Evolutionary conservation across 2,113 vertebrate species (phyloP).

Genomic region (Anthoscopus minutus): DNA sequence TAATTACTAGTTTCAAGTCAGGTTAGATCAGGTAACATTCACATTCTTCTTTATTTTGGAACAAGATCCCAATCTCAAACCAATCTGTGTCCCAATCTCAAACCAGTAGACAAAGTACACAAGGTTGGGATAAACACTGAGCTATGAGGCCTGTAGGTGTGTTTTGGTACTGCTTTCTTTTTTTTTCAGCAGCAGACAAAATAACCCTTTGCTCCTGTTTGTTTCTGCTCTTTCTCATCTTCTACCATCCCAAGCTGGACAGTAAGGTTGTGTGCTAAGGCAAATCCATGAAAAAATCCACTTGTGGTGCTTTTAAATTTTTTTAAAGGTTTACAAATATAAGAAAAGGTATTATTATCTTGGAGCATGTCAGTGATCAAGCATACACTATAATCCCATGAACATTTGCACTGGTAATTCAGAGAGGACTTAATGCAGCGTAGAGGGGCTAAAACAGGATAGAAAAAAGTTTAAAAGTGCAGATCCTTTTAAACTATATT

Average conservation of each 20-base stretch:
- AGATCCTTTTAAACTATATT: not conserved
- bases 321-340: not conserved
- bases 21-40: not conserved
- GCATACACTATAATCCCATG: not conserved
- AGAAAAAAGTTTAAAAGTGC: not conserved
- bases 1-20: not conserved
- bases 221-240: not conserved
- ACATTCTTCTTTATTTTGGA: not conserved
- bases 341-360: not conserved
- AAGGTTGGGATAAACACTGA: not conserved
- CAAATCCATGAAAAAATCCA: not conserved
- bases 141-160: not conserved
- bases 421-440: not conserved
- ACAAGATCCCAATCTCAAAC: not conserved
- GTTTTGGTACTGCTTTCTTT: not conserved
- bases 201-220: not conserved
- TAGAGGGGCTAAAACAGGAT: not conserved
- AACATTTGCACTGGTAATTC: not conserved
- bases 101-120: not conserved
- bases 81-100: not conserved
- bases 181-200: not conserved
- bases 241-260: not conserved
- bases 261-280: not conserved
- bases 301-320: not conserved
- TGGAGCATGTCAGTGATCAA: not conserved